Evolutionary conservation across 2,888 invertebrate genomes (phyloP).

Genomic region (Ennomos quercinarius): DNA sequence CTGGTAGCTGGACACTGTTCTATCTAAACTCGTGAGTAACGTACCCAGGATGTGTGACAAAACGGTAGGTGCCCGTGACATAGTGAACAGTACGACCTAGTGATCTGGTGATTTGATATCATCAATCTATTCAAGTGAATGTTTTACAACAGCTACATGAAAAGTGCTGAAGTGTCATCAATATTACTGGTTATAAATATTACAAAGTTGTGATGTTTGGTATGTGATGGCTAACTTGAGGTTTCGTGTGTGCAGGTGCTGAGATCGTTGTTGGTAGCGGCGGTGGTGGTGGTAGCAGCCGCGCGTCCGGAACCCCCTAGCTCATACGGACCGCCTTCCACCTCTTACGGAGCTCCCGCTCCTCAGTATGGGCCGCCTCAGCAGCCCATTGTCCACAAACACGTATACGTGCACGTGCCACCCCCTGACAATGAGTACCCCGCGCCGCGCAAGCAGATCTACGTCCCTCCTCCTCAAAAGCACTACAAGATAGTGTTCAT

Average conservation of each 20-base stretch:
- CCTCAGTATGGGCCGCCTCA: conserved; percentile 90
- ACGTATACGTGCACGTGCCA: conserved; percentile 96
- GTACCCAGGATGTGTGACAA: conserved; percentile 77
- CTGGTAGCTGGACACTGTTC: conserved; percentile 78
- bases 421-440: conserved; percentile 93
- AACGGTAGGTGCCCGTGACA: conserved; percentile 73
- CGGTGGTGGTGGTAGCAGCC: conserved; percentile 70
- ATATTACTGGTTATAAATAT: background rate
- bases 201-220: conserved; percentile 2
- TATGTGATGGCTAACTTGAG: conserved; percentile 46
- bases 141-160: conserved; percentile 8
- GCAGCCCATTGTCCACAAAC: conserved; percentile 93
- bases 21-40: conserved; percentile 68
- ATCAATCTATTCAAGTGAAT: conserved; percentile 28
- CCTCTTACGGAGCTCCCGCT: conserved; percentile 79
- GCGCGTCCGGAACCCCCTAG: conserved; percentile 85
- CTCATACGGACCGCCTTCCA: conserved; percentile 86
- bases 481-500: conserved; percentile 95
- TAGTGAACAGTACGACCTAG: conserved; percentile 50
- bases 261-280: conserved; percentile 74
- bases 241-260: conserved; percentile 72
- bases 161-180: conserved; percentile 27
- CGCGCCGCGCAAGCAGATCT: conserved; percentile 85
- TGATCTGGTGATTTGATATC: conserved; percentile 56
- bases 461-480: conserved; percentile 88